These are phyloP conservation scores for Gnathonemus longibarbis DNA, from an alignment of 2,113 vertebrate genomes.

Conservation along the genomic window DNA sequence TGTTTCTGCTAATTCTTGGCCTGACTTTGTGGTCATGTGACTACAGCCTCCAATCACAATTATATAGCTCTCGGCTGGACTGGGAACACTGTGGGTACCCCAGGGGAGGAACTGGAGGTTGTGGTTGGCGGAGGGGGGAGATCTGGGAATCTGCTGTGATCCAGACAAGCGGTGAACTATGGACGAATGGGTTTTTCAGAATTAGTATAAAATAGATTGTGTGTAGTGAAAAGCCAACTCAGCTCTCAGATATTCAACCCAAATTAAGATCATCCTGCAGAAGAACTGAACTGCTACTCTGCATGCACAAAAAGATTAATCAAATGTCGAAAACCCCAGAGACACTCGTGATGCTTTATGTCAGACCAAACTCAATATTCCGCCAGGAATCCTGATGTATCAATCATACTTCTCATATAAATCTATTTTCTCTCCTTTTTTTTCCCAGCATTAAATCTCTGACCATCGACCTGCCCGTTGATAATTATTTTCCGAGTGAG, in stretches of 20 bases:
- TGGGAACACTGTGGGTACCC: background rate
- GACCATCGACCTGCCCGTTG: background rate
- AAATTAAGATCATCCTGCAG: background rate
- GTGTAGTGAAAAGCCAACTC: background rate
- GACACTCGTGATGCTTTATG: background rate
- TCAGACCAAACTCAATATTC: background rate
- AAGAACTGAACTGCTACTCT: background rate
- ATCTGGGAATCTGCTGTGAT: background rate
- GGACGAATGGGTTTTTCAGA: background rate
- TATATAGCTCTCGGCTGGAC: background rate
- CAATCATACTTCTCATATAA: background rate
- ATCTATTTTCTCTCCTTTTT: background rate
- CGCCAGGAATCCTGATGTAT: background rate
- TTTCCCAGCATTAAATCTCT: background rate
- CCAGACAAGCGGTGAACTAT: background rate
- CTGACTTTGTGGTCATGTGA: background rate
- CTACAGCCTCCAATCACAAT: background rate
- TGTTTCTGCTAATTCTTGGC: background rate
- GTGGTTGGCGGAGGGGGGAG: background rate
- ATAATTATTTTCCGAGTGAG: background rate
- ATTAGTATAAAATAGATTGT: background rate
- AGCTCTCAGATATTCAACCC: background rate
- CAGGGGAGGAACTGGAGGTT: background rate
- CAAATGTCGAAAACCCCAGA: background rate
- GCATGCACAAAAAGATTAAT: background rate